phyloP scores from a whole-genome alignment of 2,888 invertebrate genomes.

The Gymnoscelis rufifasciata region DNA sequence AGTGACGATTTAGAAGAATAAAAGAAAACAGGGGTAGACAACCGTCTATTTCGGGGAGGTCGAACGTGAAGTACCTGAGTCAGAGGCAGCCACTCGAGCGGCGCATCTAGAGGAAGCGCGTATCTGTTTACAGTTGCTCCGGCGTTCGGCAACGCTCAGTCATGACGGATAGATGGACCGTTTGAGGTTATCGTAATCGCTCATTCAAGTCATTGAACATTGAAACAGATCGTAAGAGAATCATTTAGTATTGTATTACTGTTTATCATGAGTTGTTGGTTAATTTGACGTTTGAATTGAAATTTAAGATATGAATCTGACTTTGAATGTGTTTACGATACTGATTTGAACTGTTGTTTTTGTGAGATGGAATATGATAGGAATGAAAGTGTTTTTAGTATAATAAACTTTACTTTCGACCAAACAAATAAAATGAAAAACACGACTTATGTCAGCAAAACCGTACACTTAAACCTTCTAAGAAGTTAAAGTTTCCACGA shows the following conservation, averaged over 20 bases:
- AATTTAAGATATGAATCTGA: not conserved
- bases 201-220: slow-evolving; percentile 19
- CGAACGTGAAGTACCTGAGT: slow-evolving; percentile 69
- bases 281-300: not conserved
- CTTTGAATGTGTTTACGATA: too few relatives aligned
- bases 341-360: too few relatives aligned
- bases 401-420: too few relatives aligned
- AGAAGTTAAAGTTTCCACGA: too few relatives aligned
- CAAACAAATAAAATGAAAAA: too few relatives aligned
- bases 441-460: too few relatives aligned
- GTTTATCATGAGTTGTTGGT: slow-evolving; percentile 5
- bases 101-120: slow-evolving; percentile 60
- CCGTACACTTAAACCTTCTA: too few relatives aligned
- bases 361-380: too few relatives aligned
- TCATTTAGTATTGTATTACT: slow-evolving; percentile 8
- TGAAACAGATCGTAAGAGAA: slow-evolving; percentile 21
- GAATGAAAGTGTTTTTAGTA: too few relatives aligned
- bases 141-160: slow-evolving; percentile 39
- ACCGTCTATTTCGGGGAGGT: slow-evolving; percentile 69
- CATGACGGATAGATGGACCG: slow-evolving; percentile 28
- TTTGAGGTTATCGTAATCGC: slow-evolving; percentile 22
- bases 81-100: slow-evolving; percentile 65
- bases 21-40: slow-evolving; percentile 64
- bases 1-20: slow-evolving; percentile 66
- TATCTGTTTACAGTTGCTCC: slow-evolving; percentile 51